Percentiles rank a stretch among this genome's conserved stretches.
Conservation (phyloP, 2,888 invertebrate species). For the Hololepta plana region DNA sequence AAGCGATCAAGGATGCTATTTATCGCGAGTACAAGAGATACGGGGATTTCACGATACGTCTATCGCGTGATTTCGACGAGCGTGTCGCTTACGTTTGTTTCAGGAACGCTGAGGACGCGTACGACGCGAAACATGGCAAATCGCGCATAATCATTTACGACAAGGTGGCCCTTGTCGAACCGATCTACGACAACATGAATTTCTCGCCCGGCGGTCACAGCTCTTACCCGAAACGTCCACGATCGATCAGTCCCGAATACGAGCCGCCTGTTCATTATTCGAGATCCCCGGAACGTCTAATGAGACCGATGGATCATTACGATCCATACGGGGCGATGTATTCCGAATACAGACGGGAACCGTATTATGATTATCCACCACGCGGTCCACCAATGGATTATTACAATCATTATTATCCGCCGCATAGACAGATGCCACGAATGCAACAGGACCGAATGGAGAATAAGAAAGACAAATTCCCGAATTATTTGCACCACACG, state of each 20-base stretch:
- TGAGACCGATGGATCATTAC: constrained; percentile 49
- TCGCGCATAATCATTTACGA: constrained; percentile 84
- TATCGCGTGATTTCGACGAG: constrained; percentile 81
- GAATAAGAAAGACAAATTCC: constrained; percentile 89
- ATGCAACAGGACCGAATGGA: constrained; percentile 65
- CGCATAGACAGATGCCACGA: constrained; percentile 51
- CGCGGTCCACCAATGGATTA: constrained; percentile 52
- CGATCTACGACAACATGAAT: constrained; percentile 69
- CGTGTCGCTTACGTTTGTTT: constrained; percentile 95
- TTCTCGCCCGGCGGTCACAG: constrained; percentile 39
- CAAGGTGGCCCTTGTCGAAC: constrained; percentile 82
- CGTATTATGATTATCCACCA: constrained; percentile 57
- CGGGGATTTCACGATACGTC: constrained; percentile 84
- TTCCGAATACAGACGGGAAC: too few species aligned
- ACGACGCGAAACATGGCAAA: constrained; percentile 86
- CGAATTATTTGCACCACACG: constrained; percentile 89
- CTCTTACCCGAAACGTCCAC: constrained; percentile 45
- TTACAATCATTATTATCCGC: constrained; percentile 32
- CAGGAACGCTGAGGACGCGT: constrained; percentile 81
- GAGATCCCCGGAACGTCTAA: constrained; percentile 57
- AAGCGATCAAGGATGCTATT: constrained; percentile 79
- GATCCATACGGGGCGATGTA: constrained; percentile 60
- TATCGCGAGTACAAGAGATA: constrained; percentile 90
- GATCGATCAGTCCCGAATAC: constrained; percentile 62
- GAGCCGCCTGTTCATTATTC: constrained; percentile 62